Conservation (phyloP, 2,113 vertebrate genomes). For the Rana temporaria region DNA sequence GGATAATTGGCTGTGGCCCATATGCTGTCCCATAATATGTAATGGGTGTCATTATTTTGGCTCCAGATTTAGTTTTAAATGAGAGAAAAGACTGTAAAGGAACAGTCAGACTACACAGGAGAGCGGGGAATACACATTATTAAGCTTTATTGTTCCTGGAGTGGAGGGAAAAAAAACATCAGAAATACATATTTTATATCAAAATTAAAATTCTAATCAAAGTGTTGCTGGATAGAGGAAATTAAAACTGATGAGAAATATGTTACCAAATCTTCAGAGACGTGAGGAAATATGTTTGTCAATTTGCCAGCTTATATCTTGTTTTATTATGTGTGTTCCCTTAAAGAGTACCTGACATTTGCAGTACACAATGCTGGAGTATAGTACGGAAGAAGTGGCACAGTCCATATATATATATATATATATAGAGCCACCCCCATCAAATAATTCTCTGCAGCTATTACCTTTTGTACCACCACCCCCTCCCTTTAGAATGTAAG, state of each 20-base stretch:
- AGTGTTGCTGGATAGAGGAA: conserved; percentile 3
- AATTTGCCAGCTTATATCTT: neutral
- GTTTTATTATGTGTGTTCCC: neutral
- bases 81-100: conserved; percentile 5
- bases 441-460: too few species aligned
- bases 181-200: conserved; percentile 22
- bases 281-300: neutral
- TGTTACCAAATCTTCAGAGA: neutral
- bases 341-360: too few species aligned
- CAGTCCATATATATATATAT: neutral
- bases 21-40: conserved; percentile 39
- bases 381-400: too few species aligned
- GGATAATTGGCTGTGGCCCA: conserved; percentile 48
- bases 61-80: conserved; percentile 41
- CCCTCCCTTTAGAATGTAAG: too few species aligned
- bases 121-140: conserved; percentile 11
- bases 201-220: neutral
- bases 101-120: conserved; percentile 25
- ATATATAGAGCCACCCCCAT: too few species aligned
- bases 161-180: neutral
- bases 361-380: too few species aligned
- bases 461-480: too few species aligned
- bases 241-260: neutral
- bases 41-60: conserved; percentile 52
- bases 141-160: conserved; percentile 9